Evolutionary conservation across 1,140 invertebrate genomes (phyloP), one percentile per base, ranked within the genome.

Genomic region (Aphidius gifuensis): DNA sequence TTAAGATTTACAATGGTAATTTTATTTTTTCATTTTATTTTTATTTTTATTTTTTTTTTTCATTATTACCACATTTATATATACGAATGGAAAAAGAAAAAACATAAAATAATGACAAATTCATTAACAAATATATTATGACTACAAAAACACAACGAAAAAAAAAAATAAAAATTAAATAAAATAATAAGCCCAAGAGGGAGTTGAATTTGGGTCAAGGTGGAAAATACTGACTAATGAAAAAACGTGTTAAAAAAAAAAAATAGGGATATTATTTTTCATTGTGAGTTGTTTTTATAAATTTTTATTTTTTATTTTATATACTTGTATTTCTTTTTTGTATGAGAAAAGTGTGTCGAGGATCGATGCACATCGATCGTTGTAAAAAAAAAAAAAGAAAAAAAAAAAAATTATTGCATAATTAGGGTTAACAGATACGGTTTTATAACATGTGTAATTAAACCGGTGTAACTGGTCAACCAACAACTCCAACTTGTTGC

Each of bases 291-390:
- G 8, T 23, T 8, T 32, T 23, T 49, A 23, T 11, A 11, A 45
- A 7, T 46, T 46, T 46, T n/a, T 1, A 1, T 8, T 46, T 8
- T 46, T 39, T 9, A 39, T n/a, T 53, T 49, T 16, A 16, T 49
- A 21, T 11, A 55, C n/a, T 40, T 5, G 1, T 43, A 11, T 55
- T 40, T 55, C 9, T 40, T 55, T 55, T 55, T 11, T 16, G 43
- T 38, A 42, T 40, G 23, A 47, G 5, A 43, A 60, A 44, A 43
- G 48, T 51, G 49, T 60, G 40, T 48, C 49, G 48, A 40, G 49
- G 58, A 60, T 60, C 58, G 58, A 60, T 60, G 58, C 21, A 48
- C 58, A 60, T 51, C 40, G 58, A 60, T 60, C 58, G 48, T 55
- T 55, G 39, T 39, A 43, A 9, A 55, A 55, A 55, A 39, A 43